Percentiles rank a stretch among this genome's conserved stretches.
phyloP scores from a whole-genome alignment of 2,797 vertebrate species.

The Emys orbicularis region DNA sequence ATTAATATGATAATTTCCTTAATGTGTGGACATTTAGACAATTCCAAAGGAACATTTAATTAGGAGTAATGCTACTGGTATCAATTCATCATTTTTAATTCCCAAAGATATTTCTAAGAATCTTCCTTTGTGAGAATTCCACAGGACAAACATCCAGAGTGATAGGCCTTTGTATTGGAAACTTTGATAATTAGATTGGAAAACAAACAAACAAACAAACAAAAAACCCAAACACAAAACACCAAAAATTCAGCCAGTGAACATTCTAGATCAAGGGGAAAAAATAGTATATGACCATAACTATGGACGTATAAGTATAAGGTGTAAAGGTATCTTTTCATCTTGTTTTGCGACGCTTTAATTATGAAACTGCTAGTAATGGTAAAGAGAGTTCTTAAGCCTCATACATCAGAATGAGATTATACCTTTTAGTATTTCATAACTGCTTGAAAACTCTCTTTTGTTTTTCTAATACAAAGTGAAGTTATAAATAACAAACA shows the following conservation, averaged over 20 bases:
- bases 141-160: background rate
- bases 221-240: background rate
- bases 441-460: background rate
- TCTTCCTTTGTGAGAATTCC: background rate
- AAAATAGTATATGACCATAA: background rate
- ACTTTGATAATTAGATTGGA: background rate
- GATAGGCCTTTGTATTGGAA: background rate
- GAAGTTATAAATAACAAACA: background rate
- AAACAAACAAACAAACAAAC: background rate
- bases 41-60: constrained; percentile 20
- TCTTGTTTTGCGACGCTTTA: background rate
- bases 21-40: constrained; percentile 11
- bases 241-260: background rate
- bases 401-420: background rate
- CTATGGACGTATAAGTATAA: background rate
- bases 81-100: background rate
- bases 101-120: background rate
- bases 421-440: background rate
- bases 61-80: background rate
- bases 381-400: background rate
- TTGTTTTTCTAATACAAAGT: background rate
- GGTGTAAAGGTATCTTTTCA: background rate
- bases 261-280: background rate
- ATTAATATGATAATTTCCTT: background rate
- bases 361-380: background rate